phyloP scores from a whole-genome alignment of 2,113 vertebrate species.

The Pseudois nayaur region DNA sequence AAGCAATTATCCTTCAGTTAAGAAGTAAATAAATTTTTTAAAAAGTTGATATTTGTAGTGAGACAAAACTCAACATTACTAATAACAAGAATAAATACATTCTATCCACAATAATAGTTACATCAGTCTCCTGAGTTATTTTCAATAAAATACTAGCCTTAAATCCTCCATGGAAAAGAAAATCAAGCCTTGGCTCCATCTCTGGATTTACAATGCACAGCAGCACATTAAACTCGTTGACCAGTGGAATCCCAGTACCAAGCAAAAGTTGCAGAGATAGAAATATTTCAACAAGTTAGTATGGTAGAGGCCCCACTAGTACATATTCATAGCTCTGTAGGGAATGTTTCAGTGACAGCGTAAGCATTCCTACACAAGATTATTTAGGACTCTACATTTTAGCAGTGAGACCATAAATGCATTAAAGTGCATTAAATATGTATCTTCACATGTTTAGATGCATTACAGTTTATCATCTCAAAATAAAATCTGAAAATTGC shows the following conservation, averaged over 20 bases:
- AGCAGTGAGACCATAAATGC: conserved; percentile 54
- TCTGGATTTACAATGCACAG: not conserved
- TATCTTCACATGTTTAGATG: conserved; percentile 61
- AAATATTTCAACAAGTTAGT: conserved; percentile 39
- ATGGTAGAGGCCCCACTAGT: not conserved
- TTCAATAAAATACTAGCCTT: not conserved
- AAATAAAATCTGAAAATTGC: conserved; percentile 61
- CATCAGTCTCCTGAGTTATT: not conserved
- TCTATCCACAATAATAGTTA: not conserved
- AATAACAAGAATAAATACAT: not conserved
- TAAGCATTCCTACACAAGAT: conserved; percentile 39
- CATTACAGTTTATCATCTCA: conserved; percentile 58
- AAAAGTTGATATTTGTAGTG: not conserved
- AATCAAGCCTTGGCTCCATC: not conserved
- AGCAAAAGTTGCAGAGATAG: not conserved
- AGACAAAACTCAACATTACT: not conserved
- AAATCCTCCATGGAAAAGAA: not conserved
- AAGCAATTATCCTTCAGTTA: not conserved
- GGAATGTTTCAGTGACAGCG: not conserved
- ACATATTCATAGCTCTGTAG: conserved; percentile 39
- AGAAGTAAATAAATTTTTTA: not conserved
- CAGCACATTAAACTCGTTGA: not conserved
- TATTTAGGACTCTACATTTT: conserved; percentile 49
- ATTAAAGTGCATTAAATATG: conserved; percentile 69
- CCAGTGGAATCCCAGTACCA: not conserved